These are phyloP conservation scores for Dryocosmus kuriphilus DNA, from an alignment of 2,888 invertebrate species.

Conservation along the genomic window DNA sequence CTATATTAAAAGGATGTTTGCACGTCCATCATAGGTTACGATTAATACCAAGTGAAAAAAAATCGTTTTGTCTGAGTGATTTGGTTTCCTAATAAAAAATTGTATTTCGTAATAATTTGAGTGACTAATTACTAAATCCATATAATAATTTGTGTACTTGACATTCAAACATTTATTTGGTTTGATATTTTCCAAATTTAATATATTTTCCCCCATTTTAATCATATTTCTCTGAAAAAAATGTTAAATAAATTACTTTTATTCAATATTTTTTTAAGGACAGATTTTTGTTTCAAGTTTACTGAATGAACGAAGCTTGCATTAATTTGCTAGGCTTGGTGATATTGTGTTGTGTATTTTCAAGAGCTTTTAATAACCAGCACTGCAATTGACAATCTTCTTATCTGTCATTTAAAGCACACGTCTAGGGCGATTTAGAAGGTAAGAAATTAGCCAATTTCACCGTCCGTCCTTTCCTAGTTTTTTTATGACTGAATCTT, in stretches of 20 bases:
- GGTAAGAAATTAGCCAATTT: constrained; percentile 15
- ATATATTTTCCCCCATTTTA: not conserved
- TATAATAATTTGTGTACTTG: too few relatives aligned
- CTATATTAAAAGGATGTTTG: not conserved
- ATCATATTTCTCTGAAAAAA: not conserved
- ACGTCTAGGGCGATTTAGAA: constrained; percentile 33
- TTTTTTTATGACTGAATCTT: too few relatives aligned
- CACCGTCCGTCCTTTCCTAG: not conserved
- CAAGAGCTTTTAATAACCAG: constrained; percentile 31
- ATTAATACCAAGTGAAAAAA: not conserved
- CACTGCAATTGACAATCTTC: constrained; percentile 37
- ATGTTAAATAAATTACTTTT: not conserved
- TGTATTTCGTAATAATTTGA: not conserved
- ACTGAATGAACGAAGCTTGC: not conserved
- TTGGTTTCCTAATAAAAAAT: constrained; percentile 3
- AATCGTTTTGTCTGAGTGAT: not conserved
- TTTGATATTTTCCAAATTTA: not conserved
- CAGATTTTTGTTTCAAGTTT: not conserved
- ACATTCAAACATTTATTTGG: not conserved
- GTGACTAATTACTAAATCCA: not conserved
- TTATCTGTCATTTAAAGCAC: constrained; percentile 34
- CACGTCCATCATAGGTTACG: not conserved
- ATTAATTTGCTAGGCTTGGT: not conserved
- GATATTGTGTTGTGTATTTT: constrained; percentile 14
- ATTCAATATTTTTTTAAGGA: not conserved